Conservation (phyloP, 2,888 invertebrate species). For the Scelioninae gen. 1 region DNA sequence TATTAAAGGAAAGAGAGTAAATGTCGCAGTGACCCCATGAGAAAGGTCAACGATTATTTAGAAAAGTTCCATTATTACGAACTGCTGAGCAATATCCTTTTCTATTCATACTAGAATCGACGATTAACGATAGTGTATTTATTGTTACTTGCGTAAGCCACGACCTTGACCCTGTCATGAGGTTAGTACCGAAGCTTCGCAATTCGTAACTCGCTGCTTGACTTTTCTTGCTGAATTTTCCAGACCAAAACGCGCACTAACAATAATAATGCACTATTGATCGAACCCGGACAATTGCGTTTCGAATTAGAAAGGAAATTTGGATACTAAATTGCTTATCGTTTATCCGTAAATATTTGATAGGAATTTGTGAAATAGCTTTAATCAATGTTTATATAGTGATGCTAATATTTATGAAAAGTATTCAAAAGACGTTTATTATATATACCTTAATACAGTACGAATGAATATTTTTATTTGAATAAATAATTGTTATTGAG, state of each 20-base stretch:
- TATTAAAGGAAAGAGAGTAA: constrained; percentile 69
- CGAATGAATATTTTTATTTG: no score
- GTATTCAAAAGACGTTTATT: no score
- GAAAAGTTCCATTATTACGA: constrained; percentile 77
- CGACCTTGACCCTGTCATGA: constrained; percentile 71
- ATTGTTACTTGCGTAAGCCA: constrained; percentile 73
- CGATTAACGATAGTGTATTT: constrained; percentile 71
- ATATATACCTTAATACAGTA: no score
- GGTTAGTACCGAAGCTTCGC: constrained; percentile 65
- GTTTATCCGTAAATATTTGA: neutral
- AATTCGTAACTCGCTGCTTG: constrained; percentile 37
- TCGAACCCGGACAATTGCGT: constrained; percentile 13
- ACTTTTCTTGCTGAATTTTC: constrained; percentile 55
- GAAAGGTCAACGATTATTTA: constrained; percentile 79
- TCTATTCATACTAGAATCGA: constrained; percentile 71
- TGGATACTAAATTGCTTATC: constrained; percentile 4
- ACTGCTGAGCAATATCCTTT: constrained; percentile 80
- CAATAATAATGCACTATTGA: constrained; percentile 23
- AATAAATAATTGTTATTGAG: no score
- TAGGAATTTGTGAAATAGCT: neutral
- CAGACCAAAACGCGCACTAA: constrained; percentile 16
- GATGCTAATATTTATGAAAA: no score
- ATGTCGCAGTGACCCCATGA: constrained; percentile 78
- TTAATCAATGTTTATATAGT: neutral
- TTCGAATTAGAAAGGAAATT: constrained; percentile 13